Evolutionary conservation across 2,797 vertebrate species (phyloP).

Genomic region (Sebastes baramenuke): DNA sequence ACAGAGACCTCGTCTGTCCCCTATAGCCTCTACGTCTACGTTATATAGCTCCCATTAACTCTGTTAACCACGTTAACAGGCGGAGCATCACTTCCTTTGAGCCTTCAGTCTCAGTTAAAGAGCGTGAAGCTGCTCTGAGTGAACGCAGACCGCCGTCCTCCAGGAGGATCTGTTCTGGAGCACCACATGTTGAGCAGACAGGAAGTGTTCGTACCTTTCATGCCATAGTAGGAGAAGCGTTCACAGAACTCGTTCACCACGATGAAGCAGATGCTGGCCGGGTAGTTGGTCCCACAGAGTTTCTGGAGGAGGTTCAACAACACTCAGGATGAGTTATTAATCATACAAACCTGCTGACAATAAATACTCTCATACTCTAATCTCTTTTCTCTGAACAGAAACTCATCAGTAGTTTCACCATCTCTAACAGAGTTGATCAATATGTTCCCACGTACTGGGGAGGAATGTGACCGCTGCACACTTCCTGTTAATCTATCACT

Average conservation of each 20-base stretch:
- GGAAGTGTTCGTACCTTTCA: constrained; percentile 85
- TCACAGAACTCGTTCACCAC: constrained; percentile 99
- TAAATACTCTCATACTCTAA: not conserved
- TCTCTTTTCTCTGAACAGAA: not conserved
- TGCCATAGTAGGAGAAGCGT: constrained; percentile 98
- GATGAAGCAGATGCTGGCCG: constrained; percentile 93
- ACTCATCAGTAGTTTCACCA: not conserved
- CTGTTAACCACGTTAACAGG: not conserved
- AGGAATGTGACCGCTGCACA: not conserved
- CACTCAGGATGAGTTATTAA: not conserved
- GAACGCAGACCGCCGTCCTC: not conserved
- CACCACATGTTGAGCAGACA: not conserved
- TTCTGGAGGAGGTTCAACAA: constrained; percentile 59
- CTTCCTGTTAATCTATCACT: not conserved
- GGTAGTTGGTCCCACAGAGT: constrained; percentile 92
- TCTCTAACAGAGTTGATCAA: not conserved
- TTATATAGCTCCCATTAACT: too few species aligned
- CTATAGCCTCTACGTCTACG: too few species aligned
- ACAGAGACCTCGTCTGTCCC: too few species aligned
- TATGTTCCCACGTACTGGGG: not conserved
- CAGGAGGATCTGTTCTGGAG: not conserved
- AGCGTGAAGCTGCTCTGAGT: not conserved
- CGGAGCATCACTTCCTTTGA: not conserved
- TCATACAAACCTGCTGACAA: not conserved
- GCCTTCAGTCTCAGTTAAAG: not conserved